Percentiles rank a stretch among this genome's conserved stretches.
Conservation (phyloP, 1,140 invertebrate species). For the Pseudachorutes palmiensis region DNA sequence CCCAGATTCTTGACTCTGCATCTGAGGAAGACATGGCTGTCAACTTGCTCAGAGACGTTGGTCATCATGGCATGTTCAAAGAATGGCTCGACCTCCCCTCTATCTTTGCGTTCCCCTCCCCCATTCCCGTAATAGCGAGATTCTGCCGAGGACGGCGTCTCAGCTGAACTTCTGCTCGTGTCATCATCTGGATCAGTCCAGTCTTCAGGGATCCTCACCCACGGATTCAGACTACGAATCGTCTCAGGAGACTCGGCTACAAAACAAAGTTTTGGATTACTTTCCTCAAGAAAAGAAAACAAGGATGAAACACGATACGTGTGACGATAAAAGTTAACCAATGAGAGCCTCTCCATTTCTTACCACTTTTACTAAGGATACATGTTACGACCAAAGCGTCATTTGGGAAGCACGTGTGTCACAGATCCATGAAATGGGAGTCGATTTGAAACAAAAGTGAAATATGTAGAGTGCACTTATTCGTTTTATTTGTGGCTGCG, state of each 20-base stretch:
- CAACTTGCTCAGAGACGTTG: conserved; percentile 72
- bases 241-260: conserved; percentile 33
- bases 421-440: no score
- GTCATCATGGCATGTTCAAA: conserved; percentile 60
- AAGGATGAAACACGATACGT: no score
- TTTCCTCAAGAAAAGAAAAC: no score
- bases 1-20: conserved; percentile 62
- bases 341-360: background rate
- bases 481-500: no score
- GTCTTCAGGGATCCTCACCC: conserved; percentile 37
- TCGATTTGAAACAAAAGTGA: no score
- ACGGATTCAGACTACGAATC: conserved; percentile 37
- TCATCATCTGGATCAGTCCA: conserved; percentile 32
- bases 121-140: background rate
- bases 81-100: conserved; percentile 36
- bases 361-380: no score
- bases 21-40: conserved; percentile 73
- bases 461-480: no score
- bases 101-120: conserved; percentile 1
- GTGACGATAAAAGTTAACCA: no score
- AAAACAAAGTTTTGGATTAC: conserved; percentile 6
- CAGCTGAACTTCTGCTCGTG: conserved; percentile 13
- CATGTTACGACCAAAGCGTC: no score
- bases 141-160: conserved; percentile 9
- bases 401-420: no score